Base-by-base conservation (phyloP, 2,888 invertebrate species). In the Caenorhabditis auriculariae region DNA sequence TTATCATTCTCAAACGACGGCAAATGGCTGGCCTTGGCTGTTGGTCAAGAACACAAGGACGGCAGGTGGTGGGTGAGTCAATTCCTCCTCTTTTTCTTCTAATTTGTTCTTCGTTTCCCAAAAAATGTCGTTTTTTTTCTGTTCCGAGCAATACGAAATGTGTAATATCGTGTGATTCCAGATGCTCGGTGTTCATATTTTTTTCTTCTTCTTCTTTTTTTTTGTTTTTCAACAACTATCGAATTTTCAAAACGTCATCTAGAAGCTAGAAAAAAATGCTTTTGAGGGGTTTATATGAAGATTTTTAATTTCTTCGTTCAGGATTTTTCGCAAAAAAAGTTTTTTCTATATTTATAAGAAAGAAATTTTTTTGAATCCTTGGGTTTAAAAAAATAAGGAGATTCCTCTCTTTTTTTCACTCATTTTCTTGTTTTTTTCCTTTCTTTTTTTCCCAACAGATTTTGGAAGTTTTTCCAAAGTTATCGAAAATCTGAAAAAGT, bases 31-130 rank as follows among this genome's bases (percentile, higher is more conserved):
- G 88, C 91, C 77, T 91, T 89, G 17, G 93, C 88, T 9, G 85
- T 91, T 12, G 93, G 94, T 0, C 90, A 91, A 82, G 96, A 98
- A 84, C 95, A 95, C 82, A 88, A 89, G 78, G 85, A 90, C 66
- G 98, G 96, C 0, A 86, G 95, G 75, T 96, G 95, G 95, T 90
- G 89, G 86, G 68, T 70, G 47, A 64, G 69, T 88, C 87, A 9
- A 19, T 26, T 24, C 19, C 12, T 19, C 3, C 4, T 21, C 43
- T 38, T 32, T 32, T 32, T 32, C n/a, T 32, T 32, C 9, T 9
- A 32, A 12, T 32, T 32, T 32, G 35, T 9, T 32, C 35, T 32
- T 32, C 9, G 9, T 32, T 32, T 32, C n/a, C 35, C 35, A 32
- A n/a, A 32, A 32, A 32, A 32, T 32, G 35, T n/a, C 35, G 35